A percentile compares a stretch with the other conserved stretches of the same genome.
phyloP scores from a whole-genome alignment of 37 sponge, comb jelly and placozoan species.

The Axinella damicornis region DNA sequence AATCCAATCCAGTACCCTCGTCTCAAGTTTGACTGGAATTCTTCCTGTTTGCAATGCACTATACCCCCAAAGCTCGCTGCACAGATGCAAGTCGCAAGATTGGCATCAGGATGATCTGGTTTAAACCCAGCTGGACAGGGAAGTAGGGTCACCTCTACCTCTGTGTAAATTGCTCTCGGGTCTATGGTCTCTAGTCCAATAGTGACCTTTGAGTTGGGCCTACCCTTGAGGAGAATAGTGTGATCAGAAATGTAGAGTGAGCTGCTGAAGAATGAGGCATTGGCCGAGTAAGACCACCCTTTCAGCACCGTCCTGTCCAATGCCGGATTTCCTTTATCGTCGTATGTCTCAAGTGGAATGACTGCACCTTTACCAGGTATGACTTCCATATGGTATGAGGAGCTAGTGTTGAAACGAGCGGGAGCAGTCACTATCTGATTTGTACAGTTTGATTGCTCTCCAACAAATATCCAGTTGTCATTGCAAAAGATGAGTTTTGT shows the following conservation, averaged over 20 bases:
- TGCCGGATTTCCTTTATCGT: constrained; percentile 9
- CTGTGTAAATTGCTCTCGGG: constrained; percentile 39
- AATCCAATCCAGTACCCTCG: constrained; percentile 19
- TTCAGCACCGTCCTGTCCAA: neutral
- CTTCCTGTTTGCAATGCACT: neutral
- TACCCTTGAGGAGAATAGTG: constrained; percentile 12
- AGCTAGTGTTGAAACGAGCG: constrained; percentile 9
- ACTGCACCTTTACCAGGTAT: constrained; percentile 3
- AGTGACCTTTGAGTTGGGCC: neutral
- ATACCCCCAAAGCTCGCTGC: neutral
- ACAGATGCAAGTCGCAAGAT: neutral
- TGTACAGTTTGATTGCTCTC: neutral
- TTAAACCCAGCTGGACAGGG: constrained; percentile 58
- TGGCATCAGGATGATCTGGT: neutral
- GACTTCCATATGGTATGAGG: neutral
- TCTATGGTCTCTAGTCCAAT: constrained; percentile 19
- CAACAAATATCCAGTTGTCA: constrained; percentile 14
- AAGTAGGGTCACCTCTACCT: constrained; percentile 20
- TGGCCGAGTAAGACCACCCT: neutral
- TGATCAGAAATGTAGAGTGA: constrained; percentile 20
- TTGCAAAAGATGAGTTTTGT: constrained; percentile 25
- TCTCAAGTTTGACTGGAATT: neutral
- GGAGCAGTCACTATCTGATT: constrained; percentile 9
- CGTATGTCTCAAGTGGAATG: neutral
- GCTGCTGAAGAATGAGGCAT: neutral